These are phyloP conservation scores for Antheraea yamamai DNA, from an alignment of 2,888 invertebrate species.

Conservation along the genomic window DNA sequence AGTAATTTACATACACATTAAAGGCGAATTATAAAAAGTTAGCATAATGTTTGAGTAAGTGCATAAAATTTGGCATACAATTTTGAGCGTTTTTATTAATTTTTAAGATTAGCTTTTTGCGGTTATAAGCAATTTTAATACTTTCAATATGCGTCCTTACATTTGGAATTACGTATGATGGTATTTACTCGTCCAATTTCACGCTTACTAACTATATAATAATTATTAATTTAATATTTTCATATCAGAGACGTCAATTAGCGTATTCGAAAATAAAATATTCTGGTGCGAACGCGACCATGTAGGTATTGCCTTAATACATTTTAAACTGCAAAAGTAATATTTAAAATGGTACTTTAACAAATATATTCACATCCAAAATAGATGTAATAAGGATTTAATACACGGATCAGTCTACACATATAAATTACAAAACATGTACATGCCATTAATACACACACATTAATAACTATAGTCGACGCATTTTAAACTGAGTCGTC, in stretches of 20 bases:
- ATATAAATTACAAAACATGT: not conserved
- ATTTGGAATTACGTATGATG: slow-evolving; percentile 9
- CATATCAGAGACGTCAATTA: not conserved
- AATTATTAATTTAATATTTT: not conserved
- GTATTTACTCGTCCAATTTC: not conserved
- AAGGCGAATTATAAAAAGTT: not conserved
- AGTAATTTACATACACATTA: not conserved
- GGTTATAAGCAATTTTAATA: not conserved
- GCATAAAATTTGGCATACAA: not conserved
- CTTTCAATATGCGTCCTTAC: not conserved
- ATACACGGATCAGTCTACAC: not conserved
- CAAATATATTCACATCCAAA: not conserved
- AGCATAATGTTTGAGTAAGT: not conserved
- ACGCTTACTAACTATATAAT: not conserved
- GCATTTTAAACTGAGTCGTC: too few relatives aligned
- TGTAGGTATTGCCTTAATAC: not conserved
- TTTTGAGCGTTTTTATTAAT: not conserved
- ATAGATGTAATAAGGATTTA: not conserved
- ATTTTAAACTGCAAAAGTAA: not conserved
- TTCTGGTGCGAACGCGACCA: not conserved
- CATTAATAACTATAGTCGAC: not conserved
- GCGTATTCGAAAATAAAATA: not conserved
- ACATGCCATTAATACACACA: not conserved
- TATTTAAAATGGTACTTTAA: not conserved
- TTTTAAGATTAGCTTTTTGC: not conserved